These are phyloP conservation scores for Cochlearius cochlearius DNA, from an alignment of 2,113 vertebrate genomes.

Conservation along the genomic window DNA sequence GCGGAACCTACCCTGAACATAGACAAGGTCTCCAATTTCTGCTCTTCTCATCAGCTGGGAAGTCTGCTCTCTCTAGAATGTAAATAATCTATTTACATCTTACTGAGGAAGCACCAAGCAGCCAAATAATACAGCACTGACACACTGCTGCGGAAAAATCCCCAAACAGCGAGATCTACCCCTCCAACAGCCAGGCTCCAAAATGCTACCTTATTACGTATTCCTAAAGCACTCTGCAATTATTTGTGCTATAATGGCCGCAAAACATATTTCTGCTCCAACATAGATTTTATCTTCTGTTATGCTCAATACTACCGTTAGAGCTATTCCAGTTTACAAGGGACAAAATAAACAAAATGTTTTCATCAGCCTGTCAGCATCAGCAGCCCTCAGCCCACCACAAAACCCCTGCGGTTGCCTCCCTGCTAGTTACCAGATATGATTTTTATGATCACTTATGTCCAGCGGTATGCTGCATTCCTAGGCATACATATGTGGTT, in stretches of 20 bases:
- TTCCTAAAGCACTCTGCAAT: neutral
- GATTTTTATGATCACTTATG: neutral
- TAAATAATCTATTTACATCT: neutral
- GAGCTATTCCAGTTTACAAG: neutral
- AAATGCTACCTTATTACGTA: neutral
- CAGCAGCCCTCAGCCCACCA: neutral
- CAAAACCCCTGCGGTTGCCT: neutral
- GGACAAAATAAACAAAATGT: neutral
- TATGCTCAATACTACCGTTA: neutral
- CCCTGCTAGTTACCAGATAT: neutral
- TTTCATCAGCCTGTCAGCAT: neutral
- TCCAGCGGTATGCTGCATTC: neutral
- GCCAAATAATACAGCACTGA: neutral
- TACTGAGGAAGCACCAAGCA: neutral
- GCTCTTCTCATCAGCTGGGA: neutral
- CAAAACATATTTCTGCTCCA: neutral
- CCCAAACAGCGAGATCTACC: neutral
- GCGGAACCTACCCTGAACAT: neutral
- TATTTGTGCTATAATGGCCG: neutral
- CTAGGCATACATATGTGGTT: neutral
- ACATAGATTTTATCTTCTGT: neutral
- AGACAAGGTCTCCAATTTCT: neutral
- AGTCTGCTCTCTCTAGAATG: neutral
- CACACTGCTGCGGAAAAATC: neutral
- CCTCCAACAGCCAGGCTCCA: neutral